A percentile compares a stretch with the other conserved stretches of the same genome.
phyloP scores from a whole-genome alignment of 2,888 invertebrate genomes.

The Aethes cnicana region DNA sequence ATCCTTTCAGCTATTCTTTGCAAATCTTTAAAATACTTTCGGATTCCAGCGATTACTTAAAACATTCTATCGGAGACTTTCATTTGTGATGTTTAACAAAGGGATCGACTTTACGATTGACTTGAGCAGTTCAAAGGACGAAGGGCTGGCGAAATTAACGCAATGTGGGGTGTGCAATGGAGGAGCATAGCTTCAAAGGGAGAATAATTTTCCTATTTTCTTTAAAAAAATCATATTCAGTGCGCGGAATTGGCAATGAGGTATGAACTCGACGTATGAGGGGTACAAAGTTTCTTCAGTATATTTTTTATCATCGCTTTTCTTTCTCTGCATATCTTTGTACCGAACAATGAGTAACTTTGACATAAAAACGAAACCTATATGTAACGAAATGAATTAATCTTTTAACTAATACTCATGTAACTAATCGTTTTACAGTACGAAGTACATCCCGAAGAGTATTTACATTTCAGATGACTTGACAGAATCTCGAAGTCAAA shows the following conservation, averaged over 20 bases:
- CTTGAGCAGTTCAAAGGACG: conserved; percentile 78
- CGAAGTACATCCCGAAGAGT: too few species aligned
- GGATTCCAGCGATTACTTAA: conserved; percentile 75
- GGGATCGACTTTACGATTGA: conserved; percentile 80
- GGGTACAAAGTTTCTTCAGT: too few species aligned
- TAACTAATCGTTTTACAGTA: too few species aligned
- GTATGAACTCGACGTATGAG: too few species aligned
- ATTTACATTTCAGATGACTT: conserved; percentile 16
- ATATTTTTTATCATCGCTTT: too few species aligned
- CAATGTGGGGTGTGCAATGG: conserved; percentile 72
- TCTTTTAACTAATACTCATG: too few species aligned
- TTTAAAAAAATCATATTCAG: conserved; percentile 56
- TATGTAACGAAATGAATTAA: too few species aligned
- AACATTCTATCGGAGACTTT: conserved; percentile 75
- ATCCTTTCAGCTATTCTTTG: conserved; percentile 53
- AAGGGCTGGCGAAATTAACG: conserved; percentile 71
- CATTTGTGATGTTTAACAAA: conserved; percentile 80
- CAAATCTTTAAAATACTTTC: conserved; percentile 75
- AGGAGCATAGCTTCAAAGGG: conserved; percentile 71
- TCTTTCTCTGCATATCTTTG: too few species aligned
- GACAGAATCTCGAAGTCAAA: conserved; percentile 1
- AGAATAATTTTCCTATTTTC: conserved; percentile 72
- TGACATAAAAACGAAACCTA: too few species aligned
- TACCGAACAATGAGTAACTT: too few species aligned
- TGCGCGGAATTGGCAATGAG: conserved; percentile 32